Conservation (phyloP, 2,888 invertebrate species). For the Dynastes grantii region DNA sequence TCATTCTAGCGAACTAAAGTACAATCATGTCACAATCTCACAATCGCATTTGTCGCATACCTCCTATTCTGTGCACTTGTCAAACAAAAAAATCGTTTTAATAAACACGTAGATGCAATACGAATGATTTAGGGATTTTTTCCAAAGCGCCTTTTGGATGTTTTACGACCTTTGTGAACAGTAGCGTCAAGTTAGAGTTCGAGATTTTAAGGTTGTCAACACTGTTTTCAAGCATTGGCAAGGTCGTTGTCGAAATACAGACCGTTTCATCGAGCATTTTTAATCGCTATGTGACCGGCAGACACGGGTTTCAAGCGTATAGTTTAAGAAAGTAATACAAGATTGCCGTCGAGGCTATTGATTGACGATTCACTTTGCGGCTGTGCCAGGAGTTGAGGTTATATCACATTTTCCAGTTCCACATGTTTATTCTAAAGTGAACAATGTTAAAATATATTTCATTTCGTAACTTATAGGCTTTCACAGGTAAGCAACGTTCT, state of each 20-base stretch:
- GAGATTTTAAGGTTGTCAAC: slow-evolving; percentile 19
- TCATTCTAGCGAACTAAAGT: too few relatives aligned
- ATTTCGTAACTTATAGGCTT: slow-evolving; percentile 16
- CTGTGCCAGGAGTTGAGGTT: slow-evolving; percentile 34
- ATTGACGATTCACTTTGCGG: neutral
- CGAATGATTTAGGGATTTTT: slow-evolving; percentile 15
- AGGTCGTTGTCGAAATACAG: slow-evolving; percentile 37
- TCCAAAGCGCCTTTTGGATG: neutral
- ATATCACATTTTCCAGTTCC: slow-evolving; percentile 33
- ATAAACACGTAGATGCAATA: neutral
- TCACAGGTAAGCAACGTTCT: slow-evolving; percentile 17
- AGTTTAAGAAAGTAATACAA: neutral
- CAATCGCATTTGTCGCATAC: too few relatives aligned
- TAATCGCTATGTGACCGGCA: slow-evolving; percentile 21
- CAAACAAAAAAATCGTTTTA: too few relatives aligned
- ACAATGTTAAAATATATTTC: slow-evolving; percentile 20
- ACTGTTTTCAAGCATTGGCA: slow-evolving; percentile 21
- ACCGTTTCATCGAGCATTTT: slow-evolving; percentile 26
- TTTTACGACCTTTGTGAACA: neutral
- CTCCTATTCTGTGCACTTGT: too few relatives aligned
- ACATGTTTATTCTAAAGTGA: slow-evolving; percentile 27
- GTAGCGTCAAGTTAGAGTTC: neutral
- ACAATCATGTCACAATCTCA: too few relatives aligned
- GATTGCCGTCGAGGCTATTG: neutral
- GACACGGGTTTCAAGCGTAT: slow-evolving; percentile 1